Percentiles rank a stretch among this genome's conserved stretches.
These are phyloP conservation scores for Sylvicola fuscatus DNA, from an alignment of 2,888 invertebrate genomes.

Conservation along the genomic window DNA sequence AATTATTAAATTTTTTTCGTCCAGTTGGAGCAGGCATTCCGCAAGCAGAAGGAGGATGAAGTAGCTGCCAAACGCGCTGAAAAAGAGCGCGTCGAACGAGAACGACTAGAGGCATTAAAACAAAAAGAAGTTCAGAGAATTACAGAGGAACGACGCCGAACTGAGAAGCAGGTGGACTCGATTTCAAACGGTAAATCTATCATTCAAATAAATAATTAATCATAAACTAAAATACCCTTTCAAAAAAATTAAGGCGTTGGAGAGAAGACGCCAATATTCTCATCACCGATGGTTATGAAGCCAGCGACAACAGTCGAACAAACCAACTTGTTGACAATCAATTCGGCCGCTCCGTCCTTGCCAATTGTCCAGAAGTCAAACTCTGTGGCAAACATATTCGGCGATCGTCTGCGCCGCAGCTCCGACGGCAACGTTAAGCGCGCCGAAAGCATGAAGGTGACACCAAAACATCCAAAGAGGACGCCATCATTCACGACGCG, in stretches of 20 bases:
- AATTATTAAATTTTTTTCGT: conserved; percentile 1
- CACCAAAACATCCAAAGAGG: conserved; percentile 65
- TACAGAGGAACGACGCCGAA: conserved; percentile 58
- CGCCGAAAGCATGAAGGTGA: conserved; percentile 76
- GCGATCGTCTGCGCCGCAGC: conserved; percentile 41
- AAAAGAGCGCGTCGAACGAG: conserved; percentile 61
- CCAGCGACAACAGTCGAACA: neutral
- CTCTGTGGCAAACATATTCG: conserved; percentile 36
- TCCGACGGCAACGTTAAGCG: conserved; percentile 44
- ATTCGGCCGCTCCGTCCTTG: conserved; percentile 17
- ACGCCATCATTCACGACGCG: conserved; percentile 92
- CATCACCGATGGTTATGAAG: conserved; percentile 18
- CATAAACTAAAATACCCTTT: neutral
- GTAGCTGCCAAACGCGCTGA: conserved; percentile 54
- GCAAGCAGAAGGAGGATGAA: conserved; percentile 57
- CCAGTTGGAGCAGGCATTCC: conserved; percentile 70
- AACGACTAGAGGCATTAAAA: conserved; percentile 64
- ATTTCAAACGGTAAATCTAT: conserved; percentile 22
- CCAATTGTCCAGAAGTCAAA: conserved; percentile 34
- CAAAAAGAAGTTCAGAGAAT: conserved; percentile 78
- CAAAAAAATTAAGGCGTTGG: conserved; percentile 12
- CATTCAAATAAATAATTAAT: too few species aligned
- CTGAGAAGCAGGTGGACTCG: conserved; percentile 41
- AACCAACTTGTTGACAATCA: neutral
- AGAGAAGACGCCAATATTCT: conserved; percentile 26